phyloP scores from a whole-genome alignment of 2,113 vertebrate species.

The Elaphurus davidianus region DNA sequence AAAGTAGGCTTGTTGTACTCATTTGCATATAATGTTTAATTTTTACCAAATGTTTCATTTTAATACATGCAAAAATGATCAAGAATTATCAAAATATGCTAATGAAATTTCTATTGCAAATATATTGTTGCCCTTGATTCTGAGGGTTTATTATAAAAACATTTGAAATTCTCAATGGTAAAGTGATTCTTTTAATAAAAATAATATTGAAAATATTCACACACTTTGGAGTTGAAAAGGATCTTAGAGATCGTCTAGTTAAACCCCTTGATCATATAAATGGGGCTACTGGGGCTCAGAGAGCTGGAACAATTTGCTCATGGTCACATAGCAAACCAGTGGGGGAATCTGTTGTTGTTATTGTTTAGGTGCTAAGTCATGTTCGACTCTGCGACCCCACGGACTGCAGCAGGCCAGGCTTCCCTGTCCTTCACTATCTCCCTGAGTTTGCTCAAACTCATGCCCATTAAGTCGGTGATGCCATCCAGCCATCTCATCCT shows the following conservation, averaged over 20 bases:
- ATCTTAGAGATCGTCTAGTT: not conserved
- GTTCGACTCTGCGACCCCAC: fast-evolving
- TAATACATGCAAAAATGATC: conserved; percentile 82
- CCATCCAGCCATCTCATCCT: not conserved
- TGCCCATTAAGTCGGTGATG: not conserved
- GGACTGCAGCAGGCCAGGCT: not conserved
- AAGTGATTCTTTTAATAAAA: conserved; percentile 76
- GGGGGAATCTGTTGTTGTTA: fast-evolving
- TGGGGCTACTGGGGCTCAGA: not conserved
- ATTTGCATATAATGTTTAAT: conserved; percentile 86
- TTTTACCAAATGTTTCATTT: conserved; percentile 81
- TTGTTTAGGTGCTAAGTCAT: not conserved
- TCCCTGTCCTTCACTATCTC: not conserved
- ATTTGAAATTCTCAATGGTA: conserved; percentile 72
- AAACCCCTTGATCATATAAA: not conserved
- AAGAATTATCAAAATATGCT: conserved; percentile 82
- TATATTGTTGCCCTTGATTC: conserved; percentile 74
- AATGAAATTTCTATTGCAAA: conserved; percentile 78
- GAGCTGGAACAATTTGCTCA: not conserved
- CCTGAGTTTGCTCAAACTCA: not conserved
- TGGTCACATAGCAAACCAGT: not conserved
- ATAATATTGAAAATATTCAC: conserved; percentile 74
- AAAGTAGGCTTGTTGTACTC: conserved; percentile 76
- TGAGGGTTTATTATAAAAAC: conserved; percentile 77
- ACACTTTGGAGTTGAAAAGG: not conserved